Conservation (phyloP, 2,888 invertebrate genomes). For the Gymnosoma rotundatum region DNA sequence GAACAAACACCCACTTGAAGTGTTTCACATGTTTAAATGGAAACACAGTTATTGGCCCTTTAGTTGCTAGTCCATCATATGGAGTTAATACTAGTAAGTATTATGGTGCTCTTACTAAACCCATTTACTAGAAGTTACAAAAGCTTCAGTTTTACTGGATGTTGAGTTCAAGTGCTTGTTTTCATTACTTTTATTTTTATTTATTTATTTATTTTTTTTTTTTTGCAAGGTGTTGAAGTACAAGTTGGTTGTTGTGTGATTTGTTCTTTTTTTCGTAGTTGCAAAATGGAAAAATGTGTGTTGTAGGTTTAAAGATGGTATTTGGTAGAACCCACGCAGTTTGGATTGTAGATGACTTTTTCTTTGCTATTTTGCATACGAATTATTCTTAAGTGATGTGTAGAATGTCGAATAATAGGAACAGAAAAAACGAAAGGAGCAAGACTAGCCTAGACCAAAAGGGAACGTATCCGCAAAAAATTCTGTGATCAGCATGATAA, state of each 20-base stretch:
- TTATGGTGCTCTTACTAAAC: conserved; percentile 12
- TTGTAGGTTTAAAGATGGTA: conserved; percentile 53
- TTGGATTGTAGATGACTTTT: conserved; percentile 36
- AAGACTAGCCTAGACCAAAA: not conserved
- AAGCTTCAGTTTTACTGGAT: conserved; percentile 33
- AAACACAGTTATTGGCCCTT: conserved; percentile 44
- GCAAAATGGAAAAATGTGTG: conserved; percentile 53
- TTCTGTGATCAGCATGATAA: not conserved
- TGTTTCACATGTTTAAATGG: conserved; percentile 26
- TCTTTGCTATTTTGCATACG: conserved; percentile 47
- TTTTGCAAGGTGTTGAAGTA: conserved; percentile 67
- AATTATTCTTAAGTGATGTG: conserved; percentile 56
- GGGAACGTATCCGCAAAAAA: conserved; percentile 16
- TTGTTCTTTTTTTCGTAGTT: conserved; percentile 13
- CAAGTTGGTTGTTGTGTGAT: conserved; percentile 48
- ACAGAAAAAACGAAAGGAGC: not conserved
- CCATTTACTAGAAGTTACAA: conserved; percentile 57
- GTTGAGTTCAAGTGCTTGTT: conserved; percentile 19
- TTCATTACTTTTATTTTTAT: conserved; percentile 6
- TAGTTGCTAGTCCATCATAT: not conserved
- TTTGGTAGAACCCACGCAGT: conserved; percentile 63
- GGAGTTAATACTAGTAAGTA: conserved; percentile 4
- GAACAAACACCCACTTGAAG: conserved; percentile 59
- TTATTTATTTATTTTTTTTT: not conserved
- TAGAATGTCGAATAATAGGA: conserved; percentile 9